A percentile compares a stretch with the other conserved stretches of the same genome.
Evolutionary conservation across 2,797 vertebrate species (phyloP).

Genomic region (Lagorchestes hirsutus): DNA sequence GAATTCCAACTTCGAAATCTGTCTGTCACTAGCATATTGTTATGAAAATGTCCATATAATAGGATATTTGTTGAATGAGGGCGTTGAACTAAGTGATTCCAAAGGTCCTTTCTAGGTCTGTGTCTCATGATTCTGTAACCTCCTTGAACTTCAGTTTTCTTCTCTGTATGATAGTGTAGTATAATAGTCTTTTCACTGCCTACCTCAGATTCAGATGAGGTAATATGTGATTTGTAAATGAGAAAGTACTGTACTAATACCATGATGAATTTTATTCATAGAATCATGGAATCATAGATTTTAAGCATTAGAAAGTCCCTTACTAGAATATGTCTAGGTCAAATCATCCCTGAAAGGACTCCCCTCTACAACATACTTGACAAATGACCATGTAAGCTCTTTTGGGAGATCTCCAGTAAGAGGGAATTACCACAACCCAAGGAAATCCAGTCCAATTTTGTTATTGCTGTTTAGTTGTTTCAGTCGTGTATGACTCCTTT

Average conservation of each 20-base stretch:
- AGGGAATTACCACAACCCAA: neutral
- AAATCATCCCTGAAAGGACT: neutral
- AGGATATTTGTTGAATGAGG: neutral
- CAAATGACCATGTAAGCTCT: too few species aligned
- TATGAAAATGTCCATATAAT: neutral
- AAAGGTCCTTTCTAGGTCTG: neutral
- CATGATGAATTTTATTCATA: neutral
- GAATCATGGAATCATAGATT: neutral
- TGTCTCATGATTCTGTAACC: too few species aligned
- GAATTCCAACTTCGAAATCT: neutral
- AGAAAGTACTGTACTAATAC: neutral
- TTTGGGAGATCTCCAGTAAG: too few species aligned
- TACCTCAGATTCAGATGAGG: neutral
- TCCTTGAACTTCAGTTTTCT: neutral
- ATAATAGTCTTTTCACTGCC: neutral
- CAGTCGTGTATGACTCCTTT: neutral
- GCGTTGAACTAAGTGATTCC: neutral
- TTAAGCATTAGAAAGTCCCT: neutral
- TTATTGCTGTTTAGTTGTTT: neutral
- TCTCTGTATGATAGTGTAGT: neutral
- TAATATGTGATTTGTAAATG: neutral
- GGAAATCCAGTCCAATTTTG: neutral
- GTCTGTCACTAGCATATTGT: neutral
- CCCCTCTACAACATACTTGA: too few species aligned
- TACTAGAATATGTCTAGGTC: neutral